Evolutionary conservation across 2,113 vertebrate species (phyloP).

Genomic region (Tringa solitaria): DNA sequence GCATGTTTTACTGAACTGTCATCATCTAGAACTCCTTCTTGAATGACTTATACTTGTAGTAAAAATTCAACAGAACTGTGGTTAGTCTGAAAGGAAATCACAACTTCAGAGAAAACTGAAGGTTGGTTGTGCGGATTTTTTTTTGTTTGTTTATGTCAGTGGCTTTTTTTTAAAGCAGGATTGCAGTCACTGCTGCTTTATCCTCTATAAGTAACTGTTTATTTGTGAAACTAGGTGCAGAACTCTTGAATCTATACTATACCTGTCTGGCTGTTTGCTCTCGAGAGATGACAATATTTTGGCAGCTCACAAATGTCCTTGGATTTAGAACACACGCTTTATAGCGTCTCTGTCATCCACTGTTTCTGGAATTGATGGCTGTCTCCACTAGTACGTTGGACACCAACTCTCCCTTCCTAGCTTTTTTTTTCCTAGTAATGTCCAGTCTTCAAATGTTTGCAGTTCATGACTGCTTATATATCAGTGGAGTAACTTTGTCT

Average conservation of each 20-base stretch:
- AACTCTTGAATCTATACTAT: not conserved
- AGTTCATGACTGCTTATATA: not conserved
- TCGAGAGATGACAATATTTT: not conserved
- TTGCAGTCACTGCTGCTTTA: not conserved
- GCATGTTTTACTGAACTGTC: not conserved
- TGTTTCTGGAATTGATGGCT: not conserved
- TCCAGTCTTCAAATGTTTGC: not conserved
- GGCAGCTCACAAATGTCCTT: not conserved
- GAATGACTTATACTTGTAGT: not conserved
- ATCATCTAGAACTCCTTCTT: not conserved
- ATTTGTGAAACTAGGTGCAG: not conserved
- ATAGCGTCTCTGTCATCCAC: not conserved
- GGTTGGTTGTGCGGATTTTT: not conserved
- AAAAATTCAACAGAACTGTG: not conserved
- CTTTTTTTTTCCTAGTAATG: not conserved
- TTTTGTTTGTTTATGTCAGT: not conserved
- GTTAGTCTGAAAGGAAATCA: not conserved
- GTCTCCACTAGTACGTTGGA: not conserved
- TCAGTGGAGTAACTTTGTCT: not conserved
- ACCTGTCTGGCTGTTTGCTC: not conserved
- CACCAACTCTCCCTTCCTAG: not conserved
- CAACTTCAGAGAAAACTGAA: not conserved
- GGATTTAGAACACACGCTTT: not conserved
- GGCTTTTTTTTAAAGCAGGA: not conserved
- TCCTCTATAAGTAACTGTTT: not conserved